Evolutionary conservation across 2,797 vertebrate species (phyloP).

Genomic region (Artibeus lituratus): DNA sequence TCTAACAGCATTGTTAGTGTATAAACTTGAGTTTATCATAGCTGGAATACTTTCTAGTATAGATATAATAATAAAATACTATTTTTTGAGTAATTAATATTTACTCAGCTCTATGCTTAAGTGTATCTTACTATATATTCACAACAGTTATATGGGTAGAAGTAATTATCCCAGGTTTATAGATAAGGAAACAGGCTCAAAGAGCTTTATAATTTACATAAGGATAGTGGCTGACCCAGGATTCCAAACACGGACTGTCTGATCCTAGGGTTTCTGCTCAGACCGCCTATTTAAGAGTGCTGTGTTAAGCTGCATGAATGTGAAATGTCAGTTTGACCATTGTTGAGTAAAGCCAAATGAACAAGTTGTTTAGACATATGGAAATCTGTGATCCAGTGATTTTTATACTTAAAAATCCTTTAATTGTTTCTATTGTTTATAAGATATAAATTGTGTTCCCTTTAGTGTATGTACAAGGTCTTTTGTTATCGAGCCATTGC

Average conservation of each 20-base stretch:
- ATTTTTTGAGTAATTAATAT: conserved; percentile 5
- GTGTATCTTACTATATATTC: neutral
- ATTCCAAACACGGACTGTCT: neutral
- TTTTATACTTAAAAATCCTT: neutral
- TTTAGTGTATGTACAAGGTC: neutral
- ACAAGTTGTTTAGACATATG: neutral
- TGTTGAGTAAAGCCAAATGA: neutral
- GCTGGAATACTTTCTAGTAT: neutral
- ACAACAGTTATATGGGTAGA: neutral
- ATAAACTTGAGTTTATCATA: conserved; percentile 24
- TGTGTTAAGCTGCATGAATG: neutral
- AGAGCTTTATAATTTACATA: neutral
- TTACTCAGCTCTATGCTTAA: neutral
- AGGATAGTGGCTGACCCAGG: neutral
- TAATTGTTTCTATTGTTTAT: neutral
- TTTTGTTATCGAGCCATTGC: neutral
- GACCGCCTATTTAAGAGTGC: neutral
- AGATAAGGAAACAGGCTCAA: neutral
- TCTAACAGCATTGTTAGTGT: neutral
- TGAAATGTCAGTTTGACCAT: conserved; percentile 13
- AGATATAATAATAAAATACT: neutral
- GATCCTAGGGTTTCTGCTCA: neutral
- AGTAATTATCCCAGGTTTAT: neutral
- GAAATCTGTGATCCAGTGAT: neutral
- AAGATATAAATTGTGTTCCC: neutral